phyloP scores from a whole-genome alignment of 2,113 vertebrate species.

The Pongo abelii region DNA sequence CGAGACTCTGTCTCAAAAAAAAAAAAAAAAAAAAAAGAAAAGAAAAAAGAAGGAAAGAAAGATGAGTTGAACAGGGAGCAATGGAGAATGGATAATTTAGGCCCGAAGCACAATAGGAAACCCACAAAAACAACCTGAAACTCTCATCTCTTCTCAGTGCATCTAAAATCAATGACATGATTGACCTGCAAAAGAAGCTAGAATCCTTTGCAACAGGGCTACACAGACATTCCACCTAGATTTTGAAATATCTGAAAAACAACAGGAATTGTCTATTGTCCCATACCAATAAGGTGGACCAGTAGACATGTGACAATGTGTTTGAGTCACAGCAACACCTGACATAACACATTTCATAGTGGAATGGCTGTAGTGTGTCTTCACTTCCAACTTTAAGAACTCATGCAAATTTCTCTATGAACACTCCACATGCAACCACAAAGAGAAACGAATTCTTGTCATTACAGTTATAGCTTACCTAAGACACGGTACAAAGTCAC shows the following conservation, averaged over 20 bases:
- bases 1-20: too few species aligned
- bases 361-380: neutral
- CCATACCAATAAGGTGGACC: neutral
- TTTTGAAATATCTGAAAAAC: neutral
- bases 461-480: neutral
- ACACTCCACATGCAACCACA: neutral
- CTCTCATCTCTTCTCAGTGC: neutral
- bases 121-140: neutral
- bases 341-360: fast-evolving
- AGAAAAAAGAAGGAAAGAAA: too few species aligned
- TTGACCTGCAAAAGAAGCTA: neutral
- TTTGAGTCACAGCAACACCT: neutral
- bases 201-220: neutral
- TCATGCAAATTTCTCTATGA: neutral
- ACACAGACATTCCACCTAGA: neutral
- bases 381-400: neutral
- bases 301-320: neutral
- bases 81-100: neutral
- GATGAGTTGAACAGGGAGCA: neutral
- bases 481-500: neutral
- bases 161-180: neutral
- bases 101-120: neutral
- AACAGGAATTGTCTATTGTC: neutral
- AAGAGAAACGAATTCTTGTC: neutral
- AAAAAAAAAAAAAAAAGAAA: fast-evolving